These are phyloP conservation scores for Alitta virens DNA, from an alignment of 2,888 invertebrate genomes.

Conservation along the genomic window DNA sequence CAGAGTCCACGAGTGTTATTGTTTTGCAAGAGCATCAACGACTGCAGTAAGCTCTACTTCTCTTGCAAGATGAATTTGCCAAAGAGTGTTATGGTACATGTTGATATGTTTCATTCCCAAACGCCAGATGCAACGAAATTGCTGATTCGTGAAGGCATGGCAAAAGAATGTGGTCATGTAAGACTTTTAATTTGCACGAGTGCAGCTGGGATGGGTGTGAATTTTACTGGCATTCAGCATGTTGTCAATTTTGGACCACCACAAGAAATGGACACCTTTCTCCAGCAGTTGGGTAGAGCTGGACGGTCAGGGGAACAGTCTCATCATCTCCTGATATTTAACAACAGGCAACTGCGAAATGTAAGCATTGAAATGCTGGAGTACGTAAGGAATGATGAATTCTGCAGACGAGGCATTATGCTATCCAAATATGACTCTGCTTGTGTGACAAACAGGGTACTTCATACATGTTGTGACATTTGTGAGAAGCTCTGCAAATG, in stretches of 20 bases:
- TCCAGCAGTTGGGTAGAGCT: conserved; percentile 28
- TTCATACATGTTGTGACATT: not conserved
- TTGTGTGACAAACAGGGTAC: not conserved
- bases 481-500: not conserved
- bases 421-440: not conserved
- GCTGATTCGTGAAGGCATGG: no score
- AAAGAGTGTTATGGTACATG: not conserved
- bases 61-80: conserved; percentile 9
- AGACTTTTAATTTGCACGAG: conserved; percentile 24
- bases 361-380: not conserved
- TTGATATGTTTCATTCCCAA: conserved; percentile 27
- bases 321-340: conserved; percentile 22
- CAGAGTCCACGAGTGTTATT: conserved; percentile 6
- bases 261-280: conserved; percentile 26
- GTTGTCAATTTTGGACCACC: conserved; percentile 25
- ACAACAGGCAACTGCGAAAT: not conserved
- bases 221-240: conserved; percentile 20
- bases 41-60: conserved; percentile 18
- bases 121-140: no score
- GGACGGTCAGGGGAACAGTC: conserved; percentile 23
- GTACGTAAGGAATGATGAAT: not conserved
- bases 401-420: not conserved
- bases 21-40: conserved; percentile 24
- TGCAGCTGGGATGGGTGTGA: conserved; percentile 28
- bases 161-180: no score